These are phyloP conservation scores for Cryptus armator DNA, from an alignment of 2,888 invertebrate species.

Conservation along the genomic window DNA sequence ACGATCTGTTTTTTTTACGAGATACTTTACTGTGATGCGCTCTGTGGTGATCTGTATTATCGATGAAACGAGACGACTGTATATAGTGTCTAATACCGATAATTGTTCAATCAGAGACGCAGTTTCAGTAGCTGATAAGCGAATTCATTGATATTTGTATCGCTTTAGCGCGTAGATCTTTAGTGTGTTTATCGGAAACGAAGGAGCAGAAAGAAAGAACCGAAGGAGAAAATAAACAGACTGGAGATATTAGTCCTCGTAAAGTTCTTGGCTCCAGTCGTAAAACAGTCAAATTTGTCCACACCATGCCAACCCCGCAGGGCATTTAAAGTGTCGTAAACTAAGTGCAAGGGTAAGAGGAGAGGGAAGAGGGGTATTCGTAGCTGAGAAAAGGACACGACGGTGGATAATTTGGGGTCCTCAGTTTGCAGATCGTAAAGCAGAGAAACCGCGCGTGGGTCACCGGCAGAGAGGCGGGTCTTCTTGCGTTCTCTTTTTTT, in stretches of 20 bases:
- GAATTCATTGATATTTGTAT: not conserved
- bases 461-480: conserved; percentile 47
- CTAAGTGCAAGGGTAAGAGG: conserved; percentile 63
- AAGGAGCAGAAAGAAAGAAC: conserved; percentile 3
- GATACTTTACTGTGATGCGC: conserved; percentile 37
- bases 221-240: conserved; percentile 14
- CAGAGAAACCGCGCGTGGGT: conserved; percentile 58
- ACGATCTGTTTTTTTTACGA: conserved; percentile 38
- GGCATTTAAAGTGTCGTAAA: conserved; percentile 79
- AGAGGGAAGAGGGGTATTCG: conserved; percentile 30
- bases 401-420: conserved; percentile 64
- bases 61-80: conserved; percentile 22
- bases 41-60: conserved; percentile 1
- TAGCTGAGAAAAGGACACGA: conserved; percentile 28
- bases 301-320: conserved; percentile 72
- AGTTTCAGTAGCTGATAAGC: not conserved
- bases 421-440: conserved; percentile 69
- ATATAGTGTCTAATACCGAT: conserved; percentile 17
- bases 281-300: conserved; percentile 80
- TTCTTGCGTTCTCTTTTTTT: conserved; percentile 15
- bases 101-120: conserved; percentile 38
- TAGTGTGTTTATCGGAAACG: not conserved
- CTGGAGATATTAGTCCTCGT: conserved; percentile 63
- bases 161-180: not conserved
- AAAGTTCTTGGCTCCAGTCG: conserved; percentile 71